phyloP scores from a whole-genome alignment of 2,797 vertebrate species.

The Siniperca undulata region DNA sequence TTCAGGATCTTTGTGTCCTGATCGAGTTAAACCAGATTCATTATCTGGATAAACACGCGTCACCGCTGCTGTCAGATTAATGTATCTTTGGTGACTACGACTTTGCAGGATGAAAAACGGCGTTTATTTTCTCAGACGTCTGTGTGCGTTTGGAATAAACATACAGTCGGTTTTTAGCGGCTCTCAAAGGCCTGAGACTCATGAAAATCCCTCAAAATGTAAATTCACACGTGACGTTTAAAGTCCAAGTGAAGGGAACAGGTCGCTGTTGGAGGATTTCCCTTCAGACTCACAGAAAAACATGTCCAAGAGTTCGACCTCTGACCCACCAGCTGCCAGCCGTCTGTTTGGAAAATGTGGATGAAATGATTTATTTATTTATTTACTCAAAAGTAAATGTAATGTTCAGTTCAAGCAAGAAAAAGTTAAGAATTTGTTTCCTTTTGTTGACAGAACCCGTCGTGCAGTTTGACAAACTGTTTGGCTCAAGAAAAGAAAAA shows the following conservation, averaged over 20 bases:
- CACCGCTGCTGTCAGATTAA: neutral
- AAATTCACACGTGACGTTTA: neutral
- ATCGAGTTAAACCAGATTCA: conserved; percentile 5
- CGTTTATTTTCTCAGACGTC: neutral
- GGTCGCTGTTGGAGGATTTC: conserved; percentile 1
- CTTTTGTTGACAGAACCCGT: neutral
- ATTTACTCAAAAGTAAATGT: neutral
- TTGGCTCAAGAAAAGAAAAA: too few species aligned
- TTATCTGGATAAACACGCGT: neutral
- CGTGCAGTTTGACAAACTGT: too few species aligned
- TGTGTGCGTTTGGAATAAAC: neutral
- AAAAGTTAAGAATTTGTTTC: neutral
- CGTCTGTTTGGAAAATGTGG: too few species aligned
- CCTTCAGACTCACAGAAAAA: neutral
- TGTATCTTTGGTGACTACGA: too few species aligned
- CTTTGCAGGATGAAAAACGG: neutral
- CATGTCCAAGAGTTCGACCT: conserved; percentile 3
- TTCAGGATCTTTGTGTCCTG: neutral
- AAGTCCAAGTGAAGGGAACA: neutral
- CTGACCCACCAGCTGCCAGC: conserved; percentile 11
- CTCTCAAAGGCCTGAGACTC: neutral
- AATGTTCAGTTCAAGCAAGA: neutral
- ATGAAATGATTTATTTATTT: too few species aligned
- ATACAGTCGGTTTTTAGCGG: neutral
- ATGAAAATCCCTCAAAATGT: neutral